Conservation (phyloP, 2,113 vertebrate species). For the Melanerpes formicivorus region DNA sequence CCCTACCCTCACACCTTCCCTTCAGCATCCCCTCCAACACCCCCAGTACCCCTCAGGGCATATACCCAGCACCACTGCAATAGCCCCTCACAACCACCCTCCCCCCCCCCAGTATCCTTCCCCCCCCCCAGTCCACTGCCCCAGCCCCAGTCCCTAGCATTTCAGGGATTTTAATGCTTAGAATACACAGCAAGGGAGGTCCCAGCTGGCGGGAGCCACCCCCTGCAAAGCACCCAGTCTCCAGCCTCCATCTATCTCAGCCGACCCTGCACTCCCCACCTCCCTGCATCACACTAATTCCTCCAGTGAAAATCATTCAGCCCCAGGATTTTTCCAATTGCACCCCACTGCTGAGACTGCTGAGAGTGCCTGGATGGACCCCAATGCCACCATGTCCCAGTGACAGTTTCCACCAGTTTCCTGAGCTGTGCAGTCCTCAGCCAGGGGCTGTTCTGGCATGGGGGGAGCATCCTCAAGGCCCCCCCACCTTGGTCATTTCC, state of each 20-base stretch:
- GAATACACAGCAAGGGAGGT: neutral
- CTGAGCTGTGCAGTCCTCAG: neutral
- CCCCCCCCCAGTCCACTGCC: neutral
- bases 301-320: neutral
- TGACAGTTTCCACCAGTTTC: neutral
- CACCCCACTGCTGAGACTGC: accelerated
- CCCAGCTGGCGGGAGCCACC: neutral
- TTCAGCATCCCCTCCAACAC: too few relatives aligned
- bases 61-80: too few relatives aligned
- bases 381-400: neutral
- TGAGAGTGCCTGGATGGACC: neutral
- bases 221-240: neutral
- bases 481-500: neutral
- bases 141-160: neutral
- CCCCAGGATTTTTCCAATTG: neutral
- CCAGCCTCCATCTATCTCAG: accelerated
- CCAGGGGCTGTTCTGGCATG: neutral
- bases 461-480: neutral
- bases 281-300: accelerated
- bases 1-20: neutral
- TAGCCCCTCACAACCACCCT: too few relatives aligned
- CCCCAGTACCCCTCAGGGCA: neutral
- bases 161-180: neutral
- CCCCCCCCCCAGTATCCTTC: neutral
- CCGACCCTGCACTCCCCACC: neutral